A percentile compares a stretch with the other conserved stretches of the same genome.
phyloP scores from a whole-genome alignment of 2,113 vertebrate genomes.

The Pyxicephalus adspersus region DNA sequence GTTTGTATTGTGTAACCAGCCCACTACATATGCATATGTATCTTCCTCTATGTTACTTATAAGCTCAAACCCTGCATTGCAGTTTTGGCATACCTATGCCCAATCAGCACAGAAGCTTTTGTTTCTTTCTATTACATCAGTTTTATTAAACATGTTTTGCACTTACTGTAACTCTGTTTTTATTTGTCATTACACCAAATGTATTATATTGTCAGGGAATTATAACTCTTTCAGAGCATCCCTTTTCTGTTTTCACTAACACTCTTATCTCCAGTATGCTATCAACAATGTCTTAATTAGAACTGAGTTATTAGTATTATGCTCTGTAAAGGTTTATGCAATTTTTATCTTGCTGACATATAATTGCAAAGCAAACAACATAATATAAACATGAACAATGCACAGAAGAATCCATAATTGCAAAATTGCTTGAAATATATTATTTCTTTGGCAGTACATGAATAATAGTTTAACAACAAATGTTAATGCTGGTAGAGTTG shows the following conservation, averaged over 20 bases:
- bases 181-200: neutral
- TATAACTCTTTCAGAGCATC: neutral
- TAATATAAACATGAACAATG: conserved; percentile 18
- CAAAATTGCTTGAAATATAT: conserved; percentile 10
- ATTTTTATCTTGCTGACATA: conserved; percentile 28
- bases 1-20: too few relatives aligned
- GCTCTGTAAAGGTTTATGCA: neutral
- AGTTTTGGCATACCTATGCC: too few relatives aligned
- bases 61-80: too few relatives aligned
- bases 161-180: neutral
- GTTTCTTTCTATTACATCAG: neutral
- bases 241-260: neutral
- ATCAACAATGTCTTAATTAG: conserved; percentile 24
- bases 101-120: neutral
- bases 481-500: neutral
- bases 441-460: conserved; percentile 6
- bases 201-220: neutral
- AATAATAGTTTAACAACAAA: conserved; percentile 1
- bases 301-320: conserved; percentile 25
- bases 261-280: conserved; percentile 6
- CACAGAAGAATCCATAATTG: conserved; percentile 30
- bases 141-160: neutral
- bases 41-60: too few relatives aligned
- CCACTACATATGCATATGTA: too few relatives aligned
- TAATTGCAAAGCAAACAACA: conserved; percentile 10